Evolutionary conservation across 2,888 invertebrate genomes (phyloP).

Genomic region (Scaptomyza parva): DNA sequence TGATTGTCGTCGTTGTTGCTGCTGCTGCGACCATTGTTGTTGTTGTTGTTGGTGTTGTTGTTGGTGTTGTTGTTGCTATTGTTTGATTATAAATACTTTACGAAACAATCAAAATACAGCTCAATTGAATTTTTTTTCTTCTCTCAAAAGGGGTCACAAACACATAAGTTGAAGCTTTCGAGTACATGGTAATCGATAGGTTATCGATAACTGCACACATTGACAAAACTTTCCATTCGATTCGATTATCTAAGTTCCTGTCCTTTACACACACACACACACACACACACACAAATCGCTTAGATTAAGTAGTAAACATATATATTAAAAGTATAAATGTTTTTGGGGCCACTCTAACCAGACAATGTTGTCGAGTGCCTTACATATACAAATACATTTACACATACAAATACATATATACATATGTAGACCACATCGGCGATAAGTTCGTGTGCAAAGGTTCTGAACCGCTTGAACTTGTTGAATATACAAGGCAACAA

Average conservation of each 20-base stretch:
- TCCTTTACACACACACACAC: too few species aligned
- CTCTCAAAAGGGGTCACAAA: conserved; percentile 42
- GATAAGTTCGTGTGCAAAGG: conserved; percentile 81
- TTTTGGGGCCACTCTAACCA: conserved; percentile 63
- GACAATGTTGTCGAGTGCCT: conserved; percentile 38
- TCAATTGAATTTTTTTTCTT: conserved; percentile 5
- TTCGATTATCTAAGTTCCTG: too few species aligned
- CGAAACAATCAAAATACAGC: conserved; percentile 58
- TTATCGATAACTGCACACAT: too few species aligned
- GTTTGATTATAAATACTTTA: conserved; percentile 63
- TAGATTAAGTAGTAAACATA: background rate
- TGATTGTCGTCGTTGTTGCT: conserved; percentile 45
- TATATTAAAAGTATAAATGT: background rate
- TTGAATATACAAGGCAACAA: conserved; percentile 51
- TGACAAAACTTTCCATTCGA: too few species aligned
- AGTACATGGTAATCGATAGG: too few species aligned
- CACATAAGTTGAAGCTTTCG: too few species aligned
- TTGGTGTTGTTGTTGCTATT: conserved; percentile 37
- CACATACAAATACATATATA: background rate
- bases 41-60: conserved; percentile 48
- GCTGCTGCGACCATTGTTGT: too few species aligned
- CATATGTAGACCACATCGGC: conserved; percentile 34
- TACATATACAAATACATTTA: background rate
- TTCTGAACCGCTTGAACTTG: conserved; percentile 78
- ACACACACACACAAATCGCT: background rate